Percentiles rank a stretch among this genome's conserved stretches.
phyloP scores from a whole-genome alignment of 2,113 vertebrate genomes.

The Chauna torquata region DNA sequence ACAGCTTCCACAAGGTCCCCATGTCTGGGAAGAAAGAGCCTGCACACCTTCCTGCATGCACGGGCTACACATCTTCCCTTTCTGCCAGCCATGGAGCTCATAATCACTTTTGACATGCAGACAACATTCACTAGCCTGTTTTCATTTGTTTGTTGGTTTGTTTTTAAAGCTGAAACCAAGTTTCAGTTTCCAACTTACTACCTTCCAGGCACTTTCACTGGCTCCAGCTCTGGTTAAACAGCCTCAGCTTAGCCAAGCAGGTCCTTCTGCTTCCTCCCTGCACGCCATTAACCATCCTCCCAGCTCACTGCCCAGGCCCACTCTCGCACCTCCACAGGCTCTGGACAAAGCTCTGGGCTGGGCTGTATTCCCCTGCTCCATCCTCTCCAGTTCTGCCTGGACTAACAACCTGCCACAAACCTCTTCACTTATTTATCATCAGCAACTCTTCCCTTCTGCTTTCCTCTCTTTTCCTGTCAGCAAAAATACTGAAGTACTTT shows the following conservation, averaged over 20 bases:
- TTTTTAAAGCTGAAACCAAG: conserved; percentile 6
- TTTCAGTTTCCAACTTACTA: not conserved
- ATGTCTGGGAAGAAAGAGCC: not conserved
- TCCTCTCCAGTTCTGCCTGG: not conserved
- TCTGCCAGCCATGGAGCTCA: not conserved
- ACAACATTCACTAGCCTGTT: not conserved
- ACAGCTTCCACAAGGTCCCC: not conserved
- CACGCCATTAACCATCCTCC: not conserved
- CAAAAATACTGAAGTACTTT: not conserved
- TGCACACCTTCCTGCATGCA: not conserved
- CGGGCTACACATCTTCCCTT: not conserved
- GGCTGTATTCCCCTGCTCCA: not conserved
- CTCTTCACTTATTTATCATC: not conserved
- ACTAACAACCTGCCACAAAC: not conserved
- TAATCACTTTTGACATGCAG: not conserved
- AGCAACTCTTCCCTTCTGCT: not conserved
- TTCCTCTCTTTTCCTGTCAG: not conserved
- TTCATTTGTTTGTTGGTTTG: not conserved
- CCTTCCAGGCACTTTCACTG: not conserved
- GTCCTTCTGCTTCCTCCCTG: not conserved
- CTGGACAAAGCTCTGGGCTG: not conserved
- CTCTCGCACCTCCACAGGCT: not conserved
- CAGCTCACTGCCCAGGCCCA: not conserved
- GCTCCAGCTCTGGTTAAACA: not conserved
- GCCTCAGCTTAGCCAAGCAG: not conserved